Conservation (phyloP, 2,113 vertebrate species). For the Hirundichthys speculiger region DNA sequence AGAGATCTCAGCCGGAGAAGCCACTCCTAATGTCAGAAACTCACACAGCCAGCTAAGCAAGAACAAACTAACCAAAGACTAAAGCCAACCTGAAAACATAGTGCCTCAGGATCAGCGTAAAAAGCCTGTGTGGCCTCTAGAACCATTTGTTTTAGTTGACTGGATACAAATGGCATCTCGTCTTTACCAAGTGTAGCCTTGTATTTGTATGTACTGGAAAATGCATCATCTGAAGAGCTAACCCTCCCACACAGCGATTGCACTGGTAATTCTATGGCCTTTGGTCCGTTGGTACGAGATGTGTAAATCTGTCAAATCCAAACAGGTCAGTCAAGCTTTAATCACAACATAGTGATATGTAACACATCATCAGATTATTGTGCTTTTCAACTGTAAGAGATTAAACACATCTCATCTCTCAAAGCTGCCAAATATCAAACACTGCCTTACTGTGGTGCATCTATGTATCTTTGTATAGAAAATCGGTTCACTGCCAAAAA, state of each 20-base stretch:
- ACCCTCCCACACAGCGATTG: slow-evolving; percentile 23
- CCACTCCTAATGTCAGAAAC: slow-evolving; percentile 63
- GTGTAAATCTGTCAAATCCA: slow-evolving; percentile 46
- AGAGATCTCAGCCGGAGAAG: slow-evolving; percentile 50
- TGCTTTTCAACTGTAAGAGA: slow-evolving; percentile 8
- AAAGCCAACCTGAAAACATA: slow-evolving; percentile 61
- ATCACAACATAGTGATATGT: slow-evolving; percentile 13
- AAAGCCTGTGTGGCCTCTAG: slow-evolving; percentile 60
- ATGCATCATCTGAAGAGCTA: slow-evolving; percentile 40
- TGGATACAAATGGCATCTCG: slow-evolving; percentile 42
- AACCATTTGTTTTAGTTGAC: slow-evolving; percentile 55
- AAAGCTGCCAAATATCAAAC: slow-evolving; percentile 57
- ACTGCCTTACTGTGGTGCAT: slow-evolving; percentile 57
- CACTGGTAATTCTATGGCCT: slow-evolving; percentile 46
- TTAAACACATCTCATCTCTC: slow-evolving; percentile 20
- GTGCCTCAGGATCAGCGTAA: slow-evolving; percentile 74
- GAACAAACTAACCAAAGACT: slow-evolving; percentile 71
- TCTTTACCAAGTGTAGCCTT: slow-evolving; percentile 37
- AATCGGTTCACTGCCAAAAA: slow-evolving; percentile 61
- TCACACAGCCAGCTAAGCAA: slow-evolving; percentile 73
- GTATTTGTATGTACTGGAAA: slow-evolving; percentile 30
- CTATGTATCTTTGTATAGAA: slow-evolving; percentile 36
- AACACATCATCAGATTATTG: slow-evolving; percentile 6
- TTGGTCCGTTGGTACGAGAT: slow-evolving; percentile 16
- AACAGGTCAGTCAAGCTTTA: slow-evolving; percentile 35